Evolutionary conservation across 2,113 vertebrate genomes (phyloP).

Genomic region (Eretmochelys imbricata): DNA sequence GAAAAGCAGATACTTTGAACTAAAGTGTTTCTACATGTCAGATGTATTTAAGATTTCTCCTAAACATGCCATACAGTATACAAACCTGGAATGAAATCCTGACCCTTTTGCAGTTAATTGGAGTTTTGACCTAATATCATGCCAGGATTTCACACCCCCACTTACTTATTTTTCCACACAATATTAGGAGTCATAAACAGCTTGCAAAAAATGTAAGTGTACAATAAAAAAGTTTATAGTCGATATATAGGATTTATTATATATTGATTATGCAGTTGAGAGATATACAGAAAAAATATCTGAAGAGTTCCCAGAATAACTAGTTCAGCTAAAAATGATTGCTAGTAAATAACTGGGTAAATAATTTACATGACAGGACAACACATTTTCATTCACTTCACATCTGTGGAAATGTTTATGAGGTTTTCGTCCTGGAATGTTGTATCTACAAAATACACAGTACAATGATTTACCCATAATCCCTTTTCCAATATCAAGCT

Average conservation of each 20-base stretch:
- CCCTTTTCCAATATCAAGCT: background rate
- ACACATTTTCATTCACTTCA: background rate
- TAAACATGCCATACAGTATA: constrained; percentile 13
- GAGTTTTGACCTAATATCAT: constrained; percentile 1
- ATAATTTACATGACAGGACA: background rate
- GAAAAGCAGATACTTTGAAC: background rate
- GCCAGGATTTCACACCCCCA: background rate
- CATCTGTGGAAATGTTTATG: background rate
- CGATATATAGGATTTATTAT: background rate
- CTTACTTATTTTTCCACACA: background rate
- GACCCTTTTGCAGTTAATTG: background rate
- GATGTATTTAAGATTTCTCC: background rate
- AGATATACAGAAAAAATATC: background rate
- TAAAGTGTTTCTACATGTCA: background rate
- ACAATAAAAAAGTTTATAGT: background rate
- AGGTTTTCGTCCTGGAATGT: background rate
- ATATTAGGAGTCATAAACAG: background rate
- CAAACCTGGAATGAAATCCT: background rate
- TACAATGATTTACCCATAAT: background rate
- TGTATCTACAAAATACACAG: background rate
- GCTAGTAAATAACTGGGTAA: background rate
- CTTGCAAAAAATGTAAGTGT: background rate
- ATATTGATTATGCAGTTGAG: background rate
- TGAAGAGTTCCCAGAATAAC: background rate
- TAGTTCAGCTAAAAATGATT: background rate